Conservation (phyloP, 2,888 invertebrate species). For the Sycophila texana region DNA sequence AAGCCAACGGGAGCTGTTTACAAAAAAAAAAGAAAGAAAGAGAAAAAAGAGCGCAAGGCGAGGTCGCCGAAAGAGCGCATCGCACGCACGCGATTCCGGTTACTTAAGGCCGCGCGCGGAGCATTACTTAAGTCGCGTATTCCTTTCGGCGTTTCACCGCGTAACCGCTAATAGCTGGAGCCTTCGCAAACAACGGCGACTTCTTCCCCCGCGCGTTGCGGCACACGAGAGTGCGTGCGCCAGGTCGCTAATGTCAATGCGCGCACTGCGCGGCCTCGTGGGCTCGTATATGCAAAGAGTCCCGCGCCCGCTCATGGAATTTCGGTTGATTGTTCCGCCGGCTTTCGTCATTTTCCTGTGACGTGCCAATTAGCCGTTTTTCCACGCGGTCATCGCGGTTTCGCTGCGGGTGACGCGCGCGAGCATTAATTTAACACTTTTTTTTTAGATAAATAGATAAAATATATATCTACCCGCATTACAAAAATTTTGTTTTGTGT, state of each 20-base stretch:
- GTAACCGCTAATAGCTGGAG: slow-evolving; percentile 28
- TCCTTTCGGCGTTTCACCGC: slow-evolving; percentile 11
- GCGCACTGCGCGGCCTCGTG: not conserved
- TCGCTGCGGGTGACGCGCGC: too few relatives aligned
- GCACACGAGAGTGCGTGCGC: not conserved
- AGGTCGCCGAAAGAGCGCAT: not conserved
- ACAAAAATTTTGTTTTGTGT: too few relatives aligned
- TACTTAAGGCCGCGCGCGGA: slow-evolving; percentile 22
- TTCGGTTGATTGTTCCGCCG: too few relatives aligned
- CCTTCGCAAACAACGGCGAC: slow-evolving; percentile 30
- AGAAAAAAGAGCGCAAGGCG: not conserved
- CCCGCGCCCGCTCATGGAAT: too few relatives aligned
- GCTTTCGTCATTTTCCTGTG: too few relatives aligned
- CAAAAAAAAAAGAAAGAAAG: slow-evolving; percentile 11
- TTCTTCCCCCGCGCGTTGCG: slow-evolving; percentile 16
- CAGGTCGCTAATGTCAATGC: slow-evolving; percentile 8
- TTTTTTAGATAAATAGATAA: too few relatives aligned
- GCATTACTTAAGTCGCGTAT: slow-evolving; percentile 25
- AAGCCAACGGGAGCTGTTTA: too few relatives aligned
- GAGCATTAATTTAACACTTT: too few relatives aligned
- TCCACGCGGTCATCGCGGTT: too few relatives aligned
- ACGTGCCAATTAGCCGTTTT: too few relatives aligned
- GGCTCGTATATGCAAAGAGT: too few relatives aligned
- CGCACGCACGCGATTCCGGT: slow-evolving; percentile 35
- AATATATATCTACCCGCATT: too few relatives aligned